Base-by-base conservation (phyloP, 2,888 invertebrate species). In the Omphaloscelis lunosa region DNA sequence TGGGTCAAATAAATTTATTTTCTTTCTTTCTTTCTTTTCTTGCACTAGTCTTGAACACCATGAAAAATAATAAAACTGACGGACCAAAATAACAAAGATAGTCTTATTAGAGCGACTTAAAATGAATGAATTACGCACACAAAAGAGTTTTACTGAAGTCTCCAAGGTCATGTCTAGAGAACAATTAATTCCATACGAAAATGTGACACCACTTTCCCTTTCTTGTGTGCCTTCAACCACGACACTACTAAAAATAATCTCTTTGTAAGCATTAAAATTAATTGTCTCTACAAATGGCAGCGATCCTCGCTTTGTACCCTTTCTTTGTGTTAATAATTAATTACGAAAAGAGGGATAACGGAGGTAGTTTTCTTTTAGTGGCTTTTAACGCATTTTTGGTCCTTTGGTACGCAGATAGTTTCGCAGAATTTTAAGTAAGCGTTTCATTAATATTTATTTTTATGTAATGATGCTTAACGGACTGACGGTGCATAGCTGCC, bases 241-340 rank as follows among this genome's bases (percentile, higher is more conserved):
- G 17, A 17, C 59, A 67, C 34, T n/a, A 62, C 61, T 59, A 41
- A 79, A 79, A 34, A 82, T 41, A 66, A 82, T 59, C 74, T 74
- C 80, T 79, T 82, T 83, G 82, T 80, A 15, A 12, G 48, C 80
- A 75, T 72, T 69, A 75, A 65, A 83, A 82, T 82, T 83, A 82
- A 82, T 82, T 75, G 80, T 75, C 34, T 17, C 63, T 59, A 41
- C 59, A 45, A 77, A 77, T 77, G 63, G 23, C 29, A 72, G 34
- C 23, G 27, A 65, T 45, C 41, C 82, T 27, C 17, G 20, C 17
- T 75, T 67, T 71, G 53, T 74, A 20, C 56, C 53, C 17, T n/a
- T 65, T 45, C 56, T 34, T 68, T 48, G 69, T 69, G 15, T 39
- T 58, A 71, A 71, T 80, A 23, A 80, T 83, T 72, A 68, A 69